Base-by-base conservation (phyloP, 2,888 invertebrate genomes). In the Teleogryllus oceanicus region DNA sequence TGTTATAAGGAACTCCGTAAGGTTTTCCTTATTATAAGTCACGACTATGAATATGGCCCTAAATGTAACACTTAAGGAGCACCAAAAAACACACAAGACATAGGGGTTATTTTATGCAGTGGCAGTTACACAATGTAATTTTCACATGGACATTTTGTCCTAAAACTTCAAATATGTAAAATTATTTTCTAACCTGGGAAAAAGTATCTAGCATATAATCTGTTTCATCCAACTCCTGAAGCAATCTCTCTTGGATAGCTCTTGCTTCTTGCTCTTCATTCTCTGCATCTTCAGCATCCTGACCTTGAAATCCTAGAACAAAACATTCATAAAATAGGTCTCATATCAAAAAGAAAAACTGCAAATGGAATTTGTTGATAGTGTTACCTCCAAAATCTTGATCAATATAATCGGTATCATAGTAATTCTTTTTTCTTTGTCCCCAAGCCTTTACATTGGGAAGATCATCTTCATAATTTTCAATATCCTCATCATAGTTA, bases 361-460 rank as follows among this genome's bases (percentile, higher is more conserved):
- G 16, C 3, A 18, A 76, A 24, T 20, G 8, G 37, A 37, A 37
- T 37, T 37, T 37, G 37, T 37, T 37, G 37, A 1, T 37, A 13
- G 13, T 62, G 79, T 88, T 89, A 83, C 93, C 92, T 77, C 93
- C 91, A 88, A 94, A 95, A 87, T 96, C 96, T 84, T 93, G 91
- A 88, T 97, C 97, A 20, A 96, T 92, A 87, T 94, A 96, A 88
- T 97, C 96, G 0, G 96, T 94, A 78, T 94, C 92, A 87, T 96
- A 97, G 86, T 92, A 98, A 62, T 91, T 89, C 81, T 89, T 90
- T 84, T 93, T 94, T 83, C 92, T 93, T 85, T 92, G 93, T 77
- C 97, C 97, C 97, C 97, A 97, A 24, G 96, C 96, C 87, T 93
- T 93, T 2, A 92, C 89, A 86, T 95, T 91, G 0, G 95, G 95